phyloP scores from a whole-genome alignment of 2,113 vertebrate genomes.

The Rhinichthys klamathensis region DNA sequence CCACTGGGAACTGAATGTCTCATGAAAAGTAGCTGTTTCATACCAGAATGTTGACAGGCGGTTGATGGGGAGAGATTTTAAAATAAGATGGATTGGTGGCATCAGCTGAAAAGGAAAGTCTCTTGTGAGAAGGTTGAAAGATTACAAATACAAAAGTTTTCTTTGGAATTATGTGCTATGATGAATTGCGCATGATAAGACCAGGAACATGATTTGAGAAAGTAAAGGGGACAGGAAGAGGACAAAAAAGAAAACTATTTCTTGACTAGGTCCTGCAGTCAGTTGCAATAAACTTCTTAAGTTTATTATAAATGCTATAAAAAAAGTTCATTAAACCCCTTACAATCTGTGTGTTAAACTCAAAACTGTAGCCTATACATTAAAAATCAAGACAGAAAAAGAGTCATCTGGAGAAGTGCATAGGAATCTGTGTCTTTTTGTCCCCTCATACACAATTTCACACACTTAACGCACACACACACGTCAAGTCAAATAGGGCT shows the following conservation, averaged over 20 bases:
- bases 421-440: constrained; percentile 3
- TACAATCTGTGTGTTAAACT: not conserved
- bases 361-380: not conserved
- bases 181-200: not conserved
- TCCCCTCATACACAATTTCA: not conserved
- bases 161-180: constrained; percentile 2
- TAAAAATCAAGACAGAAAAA: not conserved
- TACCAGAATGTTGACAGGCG: not conserved
- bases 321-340: not conserved
- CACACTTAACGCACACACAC: constrained; percentile 23
- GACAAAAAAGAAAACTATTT: not conserved
- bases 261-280: not conserved
- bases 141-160: constrained; percentile 2
- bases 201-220: not conserved
- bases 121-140: not conserved
- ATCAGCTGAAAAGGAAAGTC: too few species aligned
- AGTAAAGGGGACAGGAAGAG: not conserved
- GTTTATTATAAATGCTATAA: not conserved
- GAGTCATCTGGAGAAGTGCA: not conserved
- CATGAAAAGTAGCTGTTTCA: not conserved
- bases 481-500: constrained; percentile 52
- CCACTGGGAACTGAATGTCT: not conserved
- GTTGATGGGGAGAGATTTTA: too few species aligned
- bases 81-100: not conserved
- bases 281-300: not conserved